phyloP scores from a whole-genome alignment of 2,888 invertebrate species.

The Pyrrhopygopsis socrates region DNA sequence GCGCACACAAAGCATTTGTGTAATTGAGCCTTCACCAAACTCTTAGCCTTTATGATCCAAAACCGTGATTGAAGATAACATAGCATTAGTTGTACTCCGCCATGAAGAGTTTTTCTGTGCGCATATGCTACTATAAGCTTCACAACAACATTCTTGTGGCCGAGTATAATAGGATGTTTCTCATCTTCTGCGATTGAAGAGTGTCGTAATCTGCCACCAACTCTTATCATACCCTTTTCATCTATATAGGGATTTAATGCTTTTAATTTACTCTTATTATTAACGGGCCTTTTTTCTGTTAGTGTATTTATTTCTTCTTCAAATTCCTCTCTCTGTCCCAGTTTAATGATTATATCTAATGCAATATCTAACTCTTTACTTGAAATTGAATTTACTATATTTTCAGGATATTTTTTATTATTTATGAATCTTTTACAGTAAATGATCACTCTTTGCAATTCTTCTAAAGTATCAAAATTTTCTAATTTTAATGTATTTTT shows the following conservation, averaged over 20 bases:
- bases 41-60: constrained; percentile 39
- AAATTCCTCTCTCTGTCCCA: constrained; percentile 58
- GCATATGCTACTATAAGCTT: constrained; percentile 30
- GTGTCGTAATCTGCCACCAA: constrained; percentile 56
- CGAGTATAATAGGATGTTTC: constrained; percentile 50
- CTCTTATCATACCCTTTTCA: constrained; percentile 44
- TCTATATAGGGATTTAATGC: constrained; percentile 50
- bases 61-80: constrained; percentile 12
- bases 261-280: constrained; percentile 23
- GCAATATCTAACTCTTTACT: constrained; percentile 63
- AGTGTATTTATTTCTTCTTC: constrained; percentile 34
- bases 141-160: constrained; percentile 12
- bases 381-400: background rate
- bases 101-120: constrained; percentile 41
- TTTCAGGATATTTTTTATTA: background rate
- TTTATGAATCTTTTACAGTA: background rate
- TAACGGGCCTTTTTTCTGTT: constrained; percentile 19
- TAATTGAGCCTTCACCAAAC: background rate
- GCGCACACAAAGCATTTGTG: constrained; percentile 41
- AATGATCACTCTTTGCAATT: constrained; percentile 6
- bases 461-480: background rate
- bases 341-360: constrained; percentile 27
- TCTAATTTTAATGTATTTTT: background rate
- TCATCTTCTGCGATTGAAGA: constrained; percentile 31
- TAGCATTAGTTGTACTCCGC: constrained; percentile 34